A percentile compares a stretch with the other conserved stretches of the same genome.
These are phyloP conservation scores for Drosophila nigricruria DNA, from an alignment of 2,888 invertebrate genomes.

Conservation along the genomic window DNA sequence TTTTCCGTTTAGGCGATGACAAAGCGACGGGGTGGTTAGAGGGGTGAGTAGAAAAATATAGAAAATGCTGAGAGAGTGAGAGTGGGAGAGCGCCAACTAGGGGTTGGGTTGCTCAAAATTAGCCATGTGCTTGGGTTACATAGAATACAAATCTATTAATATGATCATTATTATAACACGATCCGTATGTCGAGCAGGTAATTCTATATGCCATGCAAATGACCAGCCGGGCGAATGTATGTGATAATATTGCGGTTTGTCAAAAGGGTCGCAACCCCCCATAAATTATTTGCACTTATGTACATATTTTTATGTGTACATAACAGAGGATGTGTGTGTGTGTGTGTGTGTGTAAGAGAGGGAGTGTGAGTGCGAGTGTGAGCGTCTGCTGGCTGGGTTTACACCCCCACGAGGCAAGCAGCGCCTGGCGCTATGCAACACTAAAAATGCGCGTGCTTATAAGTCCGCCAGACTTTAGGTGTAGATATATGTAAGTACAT, in stretches of 20 bases:
- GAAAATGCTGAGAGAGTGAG: constrained; percentile 16
- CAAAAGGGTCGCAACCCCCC: constrained; percentile 35
- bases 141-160: constrained; percentile 1
- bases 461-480: constrained; percentile 43
- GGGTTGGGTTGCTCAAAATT: constrained; percentile 11
- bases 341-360: constrained; percentile 15
- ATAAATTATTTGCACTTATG: constrained; percentile 63
- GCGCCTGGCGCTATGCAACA: constrained; percentile 79
- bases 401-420: constrained; percentile 49
- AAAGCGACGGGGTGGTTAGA: constrained; percentile 16
- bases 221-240: constrained; percentile 32
- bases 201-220: constrained; percentile 12
- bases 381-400: constrained; percentile 45
- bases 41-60: constrained; percentile 35
- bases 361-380: constrained; percentile 16
- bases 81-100: constrained; percentile 14
- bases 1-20: constrained; percentile 37
- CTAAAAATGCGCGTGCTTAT: constrained; percentile 74
- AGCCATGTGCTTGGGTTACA: constrained; percentile 14
- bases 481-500: constrained; percentile 3
- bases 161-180: constrained; percentile 34
- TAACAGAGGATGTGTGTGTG: constrained; percentile 33
- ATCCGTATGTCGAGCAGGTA: constrained; percentile 25
- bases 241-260: constrained; percentile 54
- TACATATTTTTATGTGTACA: constrained; percentile 63